Conservation (phyloP, 2,797 vertebrate genomes). For the Platalea minor region DNA sequence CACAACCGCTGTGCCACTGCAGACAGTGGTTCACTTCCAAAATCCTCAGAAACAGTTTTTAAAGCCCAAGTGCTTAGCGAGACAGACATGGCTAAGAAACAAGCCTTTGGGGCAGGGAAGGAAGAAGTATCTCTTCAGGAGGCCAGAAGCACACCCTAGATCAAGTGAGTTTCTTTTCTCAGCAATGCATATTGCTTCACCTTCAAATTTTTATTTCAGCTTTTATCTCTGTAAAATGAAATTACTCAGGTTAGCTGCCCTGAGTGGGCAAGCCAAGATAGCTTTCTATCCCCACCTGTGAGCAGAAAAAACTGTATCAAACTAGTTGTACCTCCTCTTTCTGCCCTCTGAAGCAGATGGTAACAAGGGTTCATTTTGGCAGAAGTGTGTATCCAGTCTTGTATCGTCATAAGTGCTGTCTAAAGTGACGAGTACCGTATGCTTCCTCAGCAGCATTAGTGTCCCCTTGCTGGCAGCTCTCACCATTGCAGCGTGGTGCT, state of each 20-base stretch:
- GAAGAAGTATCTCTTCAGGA: background rate
- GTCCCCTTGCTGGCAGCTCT: background rate
- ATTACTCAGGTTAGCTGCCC: background rate
- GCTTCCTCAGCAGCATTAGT: background rate
- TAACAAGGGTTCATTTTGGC: background rate
- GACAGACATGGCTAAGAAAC: background rate
- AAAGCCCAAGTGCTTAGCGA: background rate
- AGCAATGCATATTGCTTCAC: background rate
- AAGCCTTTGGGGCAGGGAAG: background rate
- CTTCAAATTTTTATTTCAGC: background rate
- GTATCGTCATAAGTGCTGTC: background rate
- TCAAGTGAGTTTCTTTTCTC: background rate
- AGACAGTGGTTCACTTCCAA: background rate
- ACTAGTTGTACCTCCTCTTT: background rate
- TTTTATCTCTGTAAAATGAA: background rate
- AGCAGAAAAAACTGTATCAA: background rate
- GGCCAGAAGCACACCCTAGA: background rate
- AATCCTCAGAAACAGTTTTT: background rate
- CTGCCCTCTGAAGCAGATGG: background rate
- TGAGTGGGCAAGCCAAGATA: background rate
- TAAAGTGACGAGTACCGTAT: fast-evolving
- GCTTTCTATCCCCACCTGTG: background rate
- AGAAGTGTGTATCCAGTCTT: background rate
- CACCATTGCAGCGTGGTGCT: fast-evolving
- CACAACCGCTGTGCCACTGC: background rate